These are phyloP conservation scores for Quadroppia sp. DNA, from an alignment of 2,888 invertebrate genomes.

Conservation along the genomic window DNA sequence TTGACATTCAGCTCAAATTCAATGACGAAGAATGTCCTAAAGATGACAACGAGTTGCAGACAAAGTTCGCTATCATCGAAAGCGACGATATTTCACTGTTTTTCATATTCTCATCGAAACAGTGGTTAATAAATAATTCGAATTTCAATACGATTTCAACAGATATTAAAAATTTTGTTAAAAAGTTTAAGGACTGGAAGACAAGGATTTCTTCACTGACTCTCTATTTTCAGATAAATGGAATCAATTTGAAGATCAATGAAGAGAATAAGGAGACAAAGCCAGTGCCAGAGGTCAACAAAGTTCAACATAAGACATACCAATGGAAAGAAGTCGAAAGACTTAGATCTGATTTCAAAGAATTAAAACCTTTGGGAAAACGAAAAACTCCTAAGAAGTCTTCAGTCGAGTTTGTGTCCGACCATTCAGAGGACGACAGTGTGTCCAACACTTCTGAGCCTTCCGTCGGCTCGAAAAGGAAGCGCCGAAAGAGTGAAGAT, in stretches of 20 bases:
- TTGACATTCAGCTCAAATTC: constrained; percentile 10
- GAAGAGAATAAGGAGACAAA: not conserved
- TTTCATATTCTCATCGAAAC: not conserved
- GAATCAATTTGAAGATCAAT: constrained; percentile 4
- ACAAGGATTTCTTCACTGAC: not conserved
- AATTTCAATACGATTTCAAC: not conserved
- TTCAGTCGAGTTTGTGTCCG: not conserved
- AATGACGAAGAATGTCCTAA: not conserved
- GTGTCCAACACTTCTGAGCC: not conserved
- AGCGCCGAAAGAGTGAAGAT: not conserved
- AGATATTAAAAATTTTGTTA: not conserved
- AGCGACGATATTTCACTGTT: constrained; percentile 5
- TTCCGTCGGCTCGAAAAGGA: not conserved
- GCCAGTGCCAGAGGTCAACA: not conserved
- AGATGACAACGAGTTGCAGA: not conserved
- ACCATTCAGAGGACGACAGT: not conserved
- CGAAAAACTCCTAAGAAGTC: not conserved
- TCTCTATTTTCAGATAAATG: constrained; percentile 11
- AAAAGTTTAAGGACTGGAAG: not conserved
- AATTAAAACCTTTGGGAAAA: not conserved
- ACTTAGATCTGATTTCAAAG: not conserved
- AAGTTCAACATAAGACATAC: no score
- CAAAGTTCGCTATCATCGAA: not conserved
- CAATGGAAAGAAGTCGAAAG: constrained; percentile 11
- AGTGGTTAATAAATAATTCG: constrained; percentile 6